Percentiles rank a stretch among this genome's conserved stretches.
Conservation (phyloP, 2,113 vertebrate genomes). For the Pseudonaja textilis region DNA sequence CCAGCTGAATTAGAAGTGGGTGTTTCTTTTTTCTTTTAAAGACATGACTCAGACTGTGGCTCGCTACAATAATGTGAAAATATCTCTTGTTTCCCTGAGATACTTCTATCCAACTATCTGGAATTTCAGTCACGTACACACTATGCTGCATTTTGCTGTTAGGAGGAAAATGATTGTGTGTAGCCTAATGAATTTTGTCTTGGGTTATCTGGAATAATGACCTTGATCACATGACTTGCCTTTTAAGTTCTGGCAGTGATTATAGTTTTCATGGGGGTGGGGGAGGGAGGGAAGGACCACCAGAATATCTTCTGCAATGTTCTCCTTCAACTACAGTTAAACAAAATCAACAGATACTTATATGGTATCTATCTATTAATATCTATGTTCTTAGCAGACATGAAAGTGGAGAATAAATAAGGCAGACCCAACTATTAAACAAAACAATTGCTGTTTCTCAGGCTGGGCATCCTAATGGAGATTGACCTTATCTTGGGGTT, state of each 20-base stretch:
- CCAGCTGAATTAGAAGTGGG: conserved; percentile 29
- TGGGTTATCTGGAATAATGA: conserved; percentile 39
- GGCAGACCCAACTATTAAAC: neutral
- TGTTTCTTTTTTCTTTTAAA: conserved; percentile 3
- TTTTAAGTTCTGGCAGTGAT: conserved; percentile 21
- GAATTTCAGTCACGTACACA: conserved; percentile 28
- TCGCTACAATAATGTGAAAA: conserved; percentile 23
- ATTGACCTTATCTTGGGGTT: neutral
- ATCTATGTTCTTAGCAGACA: neutral
- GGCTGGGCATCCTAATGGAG: neutral
- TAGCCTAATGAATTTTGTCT: conserved; percentile 40
- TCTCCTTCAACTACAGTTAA: conserved; percentile 23
- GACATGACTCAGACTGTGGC: neutral
- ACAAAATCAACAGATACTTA: conserved; percentile 9
- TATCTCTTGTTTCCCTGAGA: conserved; percentile 39
- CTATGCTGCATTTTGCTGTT: conserved; percentile 26
- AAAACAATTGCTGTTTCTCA: neutral
- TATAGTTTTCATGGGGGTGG: neutral
- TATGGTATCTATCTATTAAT: neutral
- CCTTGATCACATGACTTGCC: conserved; percentile 32
- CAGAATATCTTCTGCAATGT: neutral
- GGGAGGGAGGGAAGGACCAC: neutral
- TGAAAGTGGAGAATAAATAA: neutral
- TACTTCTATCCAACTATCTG: conserved; percentile 39
- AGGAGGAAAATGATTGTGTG: conserved; percentile 34